Base-by-base conservation (phyloP, 2,113 vertebrate genomes). In the chimpanzee (Pan troglodytes) region DNA sequence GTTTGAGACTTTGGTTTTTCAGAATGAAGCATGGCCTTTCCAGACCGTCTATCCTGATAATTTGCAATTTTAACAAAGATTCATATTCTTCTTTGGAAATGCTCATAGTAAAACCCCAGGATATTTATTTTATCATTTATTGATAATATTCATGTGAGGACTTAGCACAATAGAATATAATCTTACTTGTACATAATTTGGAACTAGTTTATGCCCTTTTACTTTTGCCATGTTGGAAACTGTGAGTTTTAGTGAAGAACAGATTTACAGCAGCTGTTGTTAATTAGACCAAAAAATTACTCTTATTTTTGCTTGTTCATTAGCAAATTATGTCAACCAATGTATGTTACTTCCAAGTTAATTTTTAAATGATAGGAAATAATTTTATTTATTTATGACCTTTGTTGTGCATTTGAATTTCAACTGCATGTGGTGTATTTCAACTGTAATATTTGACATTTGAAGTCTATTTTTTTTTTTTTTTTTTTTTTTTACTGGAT, bases 311-410 rank as follows among this genome's bases (percentile, higher is more conserved):
- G 14, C 16, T 64, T 80, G 35, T 96, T 90, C 14, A 87, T n/a
- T 85, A 80, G 18, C 68, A 64, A 79, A 11, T 55, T 97, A 79
- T 94, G 79, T 88, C 40, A 94, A 48, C 6, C 38, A 81, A 86
- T 57, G 6, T 5, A 94, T 92, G 48, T 90, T 83, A 95, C 3
- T 30, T 94, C 14, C 23, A 94, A 95, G 6, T 68, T 97, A 22
- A 79, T 67, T 92, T 96, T 93, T 93, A 93, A 92, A 55, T 95
- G 11, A 6, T 96, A 52, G 30, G 89, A 40, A 94, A 78, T 91
- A 93, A 59, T 3, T 2, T 14, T 87, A 6, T 38, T 14, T 88
- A 6, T 38, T 3, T 72, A 73, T 85, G 64, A 55, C 0, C 85
- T 97, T 97, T 67, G 52, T 93, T 97, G 90, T 94, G 96, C 0